Evolutionary conservation across 53 echinoderm and acorn worm species (phyloP).

Genomic region (Pentamera pediparva): DNA sequence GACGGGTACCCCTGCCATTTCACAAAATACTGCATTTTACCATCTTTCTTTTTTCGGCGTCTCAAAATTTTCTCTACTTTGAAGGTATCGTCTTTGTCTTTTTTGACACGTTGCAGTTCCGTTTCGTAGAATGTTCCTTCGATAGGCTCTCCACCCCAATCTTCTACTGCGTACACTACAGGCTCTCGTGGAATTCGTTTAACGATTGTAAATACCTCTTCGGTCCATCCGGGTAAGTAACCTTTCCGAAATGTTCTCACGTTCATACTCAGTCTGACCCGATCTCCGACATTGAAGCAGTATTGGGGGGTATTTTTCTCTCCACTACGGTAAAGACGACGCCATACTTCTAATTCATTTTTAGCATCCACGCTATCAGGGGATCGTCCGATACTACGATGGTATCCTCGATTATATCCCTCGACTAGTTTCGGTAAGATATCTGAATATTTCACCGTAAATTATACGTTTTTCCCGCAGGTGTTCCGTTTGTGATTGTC

Average conservation of each 20-base stretch:
- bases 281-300: conserved; percentile 54
- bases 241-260: conserved; percentile 44
- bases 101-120: conserved; percentile 39
- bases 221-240: conserved; percentile 35
- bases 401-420: conserved; percentile 41
- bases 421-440: too few relatives aligned
- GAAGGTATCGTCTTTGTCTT: conserved; percentile 18
- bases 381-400: conserved; percentile 39
- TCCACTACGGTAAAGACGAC: conserved; percentile 8
- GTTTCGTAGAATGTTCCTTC: conserved; percentile 34
- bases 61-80: conserved; percentile 41
- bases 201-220: conserved; percentile 34
- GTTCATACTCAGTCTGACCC: conserved; percentile 40
- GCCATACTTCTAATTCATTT: conserved; percentile 44
- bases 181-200: neutral
- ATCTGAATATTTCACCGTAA: neutral
- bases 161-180: conserved; percentile 12
- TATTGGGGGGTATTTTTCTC: too few relatives aligned
- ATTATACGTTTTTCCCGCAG: neutral
- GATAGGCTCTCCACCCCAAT: conserved; percentile 28
- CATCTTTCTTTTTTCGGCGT: conserved; percentile 22
- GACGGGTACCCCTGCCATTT: conserved; percentile 43
- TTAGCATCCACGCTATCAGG: conserved; percentile 14
- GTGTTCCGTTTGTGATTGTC: neutral
- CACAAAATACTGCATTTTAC: conserved; percentile 53